A percentile compares a stretch with the other conserved stretches of the same genome.
phyloP scores from a whole-genome alignment of 2,113 vertebrate species.

The Boulengeromyrus knoepffleri region DNA sequence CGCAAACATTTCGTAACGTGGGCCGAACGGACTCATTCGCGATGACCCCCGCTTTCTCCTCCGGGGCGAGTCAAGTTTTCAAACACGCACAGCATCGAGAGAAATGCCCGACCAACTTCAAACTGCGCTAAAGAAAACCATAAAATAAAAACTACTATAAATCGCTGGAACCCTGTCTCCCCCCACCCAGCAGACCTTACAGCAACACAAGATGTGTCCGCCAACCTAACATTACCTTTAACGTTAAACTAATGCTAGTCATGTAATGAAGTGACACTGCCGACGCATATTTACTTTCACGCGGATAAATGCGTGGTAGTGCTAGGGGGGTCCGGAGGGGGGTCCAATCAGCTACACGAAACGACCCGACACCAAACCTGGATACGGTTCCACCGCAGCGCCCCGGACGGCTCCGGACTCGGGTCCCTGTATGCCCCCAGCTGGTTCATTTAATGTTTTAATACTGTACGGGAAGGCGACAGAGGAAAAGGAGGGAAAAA shows the following conservation, averaged over 20 bases:
- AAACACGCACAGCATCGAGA: neutral
- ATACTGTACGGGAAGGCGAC: neutral
- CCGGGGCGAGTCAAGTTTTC: neutral
- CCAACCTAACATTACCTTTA: neutral
- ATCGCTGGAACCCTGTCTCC: neutral
- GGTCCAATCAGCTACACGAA: neutral
- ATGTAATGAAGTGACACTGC: neutral
- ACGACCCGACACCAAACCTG: neutral
- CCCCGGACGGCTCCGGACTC: neutral
- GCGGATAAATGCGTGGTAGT: neutral
- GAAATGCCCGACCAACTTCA: neutral
- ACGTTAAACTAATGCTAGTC: neutral
- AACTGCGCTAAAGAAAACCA: neutral
- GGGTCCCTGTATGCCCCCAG: neutral
- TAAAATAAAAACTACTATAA: neutral
- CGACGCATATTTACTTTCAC: neutral
- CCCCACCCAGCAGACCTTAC: neutral
- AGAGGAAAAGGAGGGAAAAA: neutral
- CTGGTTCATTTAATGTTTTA: neutral
- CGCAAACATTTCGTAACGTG: constrained; percentile 1
- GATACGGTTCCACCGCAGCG: neutral
- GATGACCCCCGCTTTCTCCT: neutral
- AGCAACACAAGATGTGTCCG: neutral
- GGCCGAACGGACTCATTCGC: neutral
- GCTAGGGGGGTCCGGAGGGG: neutral